Percentiles rank a stretch among this genome's conserved stretches.
Conservation (phyloP, 2,797 vertebrate species). For the Brachyalestes nurse region DNA sequence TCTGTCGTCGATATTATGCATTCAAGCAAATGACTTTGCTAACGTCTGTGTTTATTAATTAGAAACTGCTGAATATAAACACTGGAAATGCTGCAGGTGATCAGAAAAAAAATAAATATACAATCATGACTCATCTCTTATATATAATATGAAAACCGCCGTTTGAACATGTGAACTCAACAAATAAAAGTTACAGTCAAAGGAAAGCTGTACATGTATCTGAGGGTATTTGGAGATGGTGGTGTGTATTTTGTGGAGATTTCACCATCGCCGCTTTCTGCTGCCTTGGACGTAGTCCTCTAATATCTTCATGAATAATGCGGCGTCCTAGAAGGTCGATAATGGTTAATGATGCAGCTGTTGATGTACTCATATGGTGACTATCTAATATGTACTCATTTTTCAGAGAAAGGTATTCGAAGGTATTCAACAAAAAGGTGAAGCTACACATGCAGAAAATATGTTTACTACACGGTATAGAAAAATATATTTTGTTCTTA, state of each 20-base stretch:
- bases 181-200: constrained; percentile 28
- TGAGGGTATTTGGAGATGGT: constrained; percentile 1
- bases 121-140: constrained; percentile 32
- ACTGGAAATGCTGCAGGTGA: constrained; percentile 56
- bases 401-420: no score
- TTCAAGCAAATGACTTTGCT: constrained; percentile 55
- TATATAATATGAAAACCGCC: constrained; percentile 1
- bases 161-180: constrained; percentile 30
- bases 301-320: constrained; percentile 79
- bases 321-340: constrained; percentile 72
- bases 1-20: constrained; percentile 20
- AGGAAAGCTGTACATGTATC: constrained; percentile 18
- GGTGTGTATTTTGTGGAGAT: not conserved
- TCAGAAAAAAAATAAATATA: constrained; percentile 56
- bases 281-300: constrained; percentile 73
- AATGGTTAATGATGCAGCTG: constrained; percentile 23
- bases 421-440: not conserved
- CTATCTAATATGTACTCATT: not conserved
- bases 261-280: constrained; percentile 69
- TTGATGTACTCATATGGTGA: not conserved
- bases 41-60: constrained; percentile 71
- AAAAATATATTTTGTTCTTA: constrained; percentile 60
- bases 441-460: not conserved
- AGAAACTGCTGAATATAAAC: constrained; percentile 68
- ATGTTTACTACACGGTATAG: not conserved